phyloP scores from a whole-genome alignment of 2,888 invertebrate species.

The Scaptomyza cyrtandrae region DNA sequence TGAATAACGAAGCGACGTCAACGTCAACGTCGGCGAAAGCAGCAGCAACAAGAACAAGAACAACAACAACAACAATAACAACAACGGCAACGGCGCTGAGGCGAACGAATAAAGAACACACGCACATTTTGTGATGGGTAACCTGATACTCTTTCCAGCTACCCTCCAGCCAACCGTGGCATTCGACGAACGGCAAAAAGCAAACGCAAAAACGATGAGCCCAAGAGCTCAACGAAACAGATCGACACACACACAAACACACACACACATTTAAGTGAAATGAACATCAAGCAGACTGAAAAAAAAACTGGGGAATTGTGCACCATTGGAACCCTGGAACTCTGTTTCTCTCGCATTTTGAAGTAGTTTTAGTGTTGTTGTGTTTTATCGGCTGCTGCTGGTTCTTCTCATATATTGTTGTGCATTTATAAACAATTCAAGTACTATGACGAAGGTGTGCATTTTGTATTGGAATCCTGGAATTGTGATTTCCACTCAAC shows the following conservation, averaged over 20 bases:
- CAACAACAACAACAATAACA: constrained; percentile 17
- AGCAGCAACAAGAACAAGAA: constrained; percentile 21
- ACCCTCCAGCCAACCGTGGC: constrained; percentile 83
- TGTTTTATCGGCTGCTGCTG: constrained; percentile 18
- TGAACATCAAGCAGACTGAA: constrained; percentile 37
- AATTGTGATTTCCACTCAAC: constrained; percentile 24
- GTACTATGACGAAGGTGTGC: constrained; percentile 42
- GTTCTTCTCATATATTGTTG: constrained; percentile 11
- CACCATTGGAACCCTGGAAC: constrained; percentile 44
- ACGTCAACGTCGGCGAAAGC: constrained; percentile 34
- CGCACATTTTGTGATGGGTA: constrained; percentile 80
- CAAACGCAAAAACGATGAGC: constrained; percentile 60
- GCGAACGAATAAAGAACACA: constrained; percentile 80
- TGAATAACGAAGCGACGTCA: constrained; percentile 71
- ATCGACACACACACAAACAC: constrained; percentile 44
- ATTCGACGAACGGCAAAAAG: constrained; percentile 80
- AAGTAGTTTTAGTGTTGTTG: constrained; percentile 38
- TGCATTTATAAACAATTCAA: constrained; percentile 14
- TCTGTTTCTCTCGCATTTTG: constrained; percentile 23
- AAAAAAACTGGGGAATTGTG: constrained; percentile 4
- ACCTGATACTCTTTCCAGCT: constrained; percentile 82
- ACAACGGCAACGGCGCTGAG: constrained; percentile 49
- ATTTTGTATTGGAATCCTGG: constrained; percentile 12
- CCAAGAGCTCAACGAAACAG: constrained; percentile 49
- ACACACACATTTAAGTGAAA: constrained; percentile 34